Evolutionary conservation across 2,797 vertebrate genomes (phyloP), one percentile per base, ranked within the genome.

Genomic region (Sebastes umbrosus): DNA sequence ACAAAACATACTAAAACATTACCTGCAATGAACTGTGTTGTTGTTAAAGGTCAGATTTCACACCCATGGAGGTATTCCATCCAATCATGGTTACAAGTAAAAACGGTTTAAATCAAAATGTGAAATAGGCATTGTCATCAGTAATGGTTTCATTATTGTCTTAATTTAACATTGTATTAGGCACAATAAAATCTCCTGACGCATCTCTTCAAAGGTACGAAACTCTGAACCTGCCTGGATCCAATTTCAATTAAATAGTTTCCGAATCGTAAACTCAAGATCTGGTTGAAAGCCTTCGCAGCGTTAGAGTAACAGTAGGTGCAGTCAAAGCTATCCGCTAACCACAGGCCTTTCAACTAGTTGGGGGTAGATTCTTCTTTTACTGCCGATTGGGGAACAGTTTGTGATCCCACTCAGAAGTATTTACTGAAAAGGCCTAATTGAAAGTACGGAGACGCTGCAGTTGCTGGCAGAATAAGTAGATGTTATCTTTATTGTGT

Each of bases 311-410:
- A 79, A 72, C 76, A 59, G 79, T 36, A 73, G 85, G 52, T 79
- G 69, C 75, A 82, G 73, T 84, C 69, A 84, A 55, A 89, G 83
- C 82, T 13, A 25, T 58, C 2, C 24, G 69, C 80, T 74, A 77
- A 91, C 91, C 92, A 66, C 92, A 92, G 46, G 80, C 80, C 88
- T 92, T 91, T 92, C 77, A 90, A 77, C 84, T 84, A 87, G 86
- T 90, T 73, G 84, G 86, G 90, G 89, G 90, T 87, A 69, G 80
- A 88, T 83, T 88, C 62, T 54, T 87, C 22, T 78, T 79, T 88
- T 87, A 87, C 82, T 60, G 80, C 81, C 59, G 78, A 81, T 79
- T 34, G 14, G 82, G 89, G 86, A 89, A 83, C 84, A 79, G 57
- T 70, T 55, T 87, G 87, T 81, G 80, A 80, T 79, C 57, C 84